Percentiles rank a stretch among this genome's conserved stretches.
Conservation (phyloP, 2,888 invertebrate species). For the Drosophila tripunctata region DNA sequence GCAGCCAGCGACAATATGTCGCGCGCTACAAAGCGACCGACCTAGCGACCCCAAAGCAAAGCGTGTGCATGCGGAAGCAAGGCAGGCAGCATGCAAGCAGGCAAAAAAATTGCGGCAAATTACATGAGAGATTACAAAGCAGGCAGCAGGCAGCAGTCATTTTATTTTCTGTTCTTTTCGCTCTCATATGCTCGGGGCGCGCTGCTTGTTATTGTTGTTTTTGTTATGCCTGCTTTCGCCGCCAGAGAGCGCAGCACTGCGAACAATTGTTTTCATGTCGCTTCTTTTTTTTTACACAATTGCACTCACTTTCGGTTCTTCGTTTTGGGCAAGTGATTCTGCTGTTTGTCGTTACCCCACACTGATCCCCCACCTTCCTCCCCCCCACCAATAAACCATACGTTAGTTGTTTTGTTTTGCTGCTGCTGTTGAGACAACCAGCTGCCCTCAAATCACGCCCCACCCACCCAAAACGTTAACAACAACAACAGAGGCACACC, state of each 20-base stretch:
- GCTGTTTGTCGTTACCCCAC: no score
- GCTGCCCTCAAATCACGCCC: slow-evolving; percentile 74
- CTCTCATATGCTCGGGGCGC: slow-evolving; percentile 30
- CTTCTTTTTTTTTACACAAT: slow-evolving; percentile 51
- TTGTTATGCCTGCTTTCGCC: slow-evolving; percentile 54
- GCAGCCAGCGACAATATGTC: slow-evolving; percentile 58
- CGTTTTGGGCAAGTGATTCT: slow-evolving; percentile 52
- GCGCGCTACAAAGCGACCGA: slow-evolving; percentile 64
- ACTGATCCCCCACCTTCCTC: no score
- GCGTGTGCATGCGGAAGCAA: slow-evolving; percentile 51
- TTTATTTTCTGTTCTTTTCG: slow-evolving; percentile 34
- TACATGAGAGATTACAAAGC: slow-evolving; percentile 77
- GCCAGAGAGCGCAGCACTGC: slow-evolving; percentile 43
- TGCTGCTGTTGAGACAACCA: slow-evolving; percentile 41
- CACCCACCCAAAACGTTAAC: slow-evolving; percentile 69
- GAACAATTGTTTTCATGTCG: slow-evolving; percentile 69
- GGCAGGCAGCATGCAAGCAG: slow-evolving; percentile 63
- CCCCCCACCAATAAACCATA: slow-evolving; percentile 35
- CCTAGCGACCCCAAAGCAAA: slow-evolving; percentile 64
- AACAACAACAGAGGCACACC: slow-evolving; percentile 59
- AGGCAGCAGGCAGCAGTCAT: slow-evolving; percentile 52
- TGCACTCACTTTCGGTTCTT: slow-evolving; percentile 68
- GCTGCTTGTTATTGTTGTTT: slow-evolving; percentile 33
- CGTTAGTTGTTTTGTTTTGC: slow-evolving; percentile 60
- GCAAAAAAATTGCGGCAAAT: slow-evolving; percentile 76